Conservation (phyloP, 2,797 vertebrate species). For the Hirundo rustica region DNA sequence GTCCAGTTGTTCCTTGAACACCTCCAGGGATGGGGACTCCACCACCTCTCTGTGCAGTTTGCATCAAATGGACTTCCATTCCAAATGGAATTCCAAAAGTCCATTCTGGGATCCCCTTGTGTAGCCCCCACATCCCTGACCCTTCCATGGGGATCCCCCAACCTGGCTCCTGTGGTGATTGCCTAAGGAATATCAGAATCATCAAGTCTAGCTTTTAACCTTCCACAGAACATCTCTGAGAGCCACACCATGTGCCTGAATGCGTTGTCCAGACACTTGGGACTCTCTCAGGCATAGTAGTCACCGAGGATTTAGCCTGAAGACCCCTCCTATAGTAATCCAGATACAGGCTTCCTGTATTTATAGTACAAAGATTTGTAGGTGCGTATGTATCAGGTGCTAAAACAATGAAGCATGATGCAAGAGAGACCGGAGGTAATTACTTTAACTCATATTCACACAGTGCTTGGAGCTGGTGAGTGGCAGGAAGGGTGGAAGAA, state of each 20-base stretch:
- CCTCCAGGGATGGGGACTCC: not conserved
- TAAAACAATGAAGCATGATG: not conserved
- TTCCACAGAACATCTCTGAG: not conserved
- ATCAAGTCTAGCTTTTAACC: not conserved
- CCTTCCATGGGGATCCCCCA: not conserved
- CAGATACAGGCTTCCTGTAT: not conserved
- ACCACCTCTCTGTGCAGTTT: not conserved
- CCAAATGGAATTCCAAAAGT: not conserved
- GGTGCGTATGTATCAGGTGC: fast-evolving
- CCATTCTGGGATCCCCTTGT: not conserved
- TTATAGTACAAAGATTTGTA: not conserved
- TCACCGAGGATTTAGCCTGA: not conserved
- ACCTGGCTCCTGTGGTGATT: not conserved
- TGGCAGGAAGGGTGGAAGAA: not conserved
- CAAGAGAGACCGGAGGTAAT: not conserved
- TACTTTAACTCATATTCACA: not conserved
- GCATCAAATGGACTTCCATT: not conserved
- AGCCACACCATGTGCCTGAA: not conserved
- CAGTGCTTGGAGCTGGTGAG: not conserved
- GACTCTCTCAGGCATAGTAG: not conserved
- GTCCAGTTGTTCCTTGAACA: not conserved
- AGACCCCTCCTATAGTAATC: not conserved
- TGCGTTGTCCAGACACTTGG: not conserved
- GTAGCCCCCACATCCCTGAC: not conserved
- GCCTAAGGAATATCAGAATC: not conserved